Base-by-base conservation (phyloP, 2,888 invertebrate genomes). In the Amblyteles armatorius region DNA sequence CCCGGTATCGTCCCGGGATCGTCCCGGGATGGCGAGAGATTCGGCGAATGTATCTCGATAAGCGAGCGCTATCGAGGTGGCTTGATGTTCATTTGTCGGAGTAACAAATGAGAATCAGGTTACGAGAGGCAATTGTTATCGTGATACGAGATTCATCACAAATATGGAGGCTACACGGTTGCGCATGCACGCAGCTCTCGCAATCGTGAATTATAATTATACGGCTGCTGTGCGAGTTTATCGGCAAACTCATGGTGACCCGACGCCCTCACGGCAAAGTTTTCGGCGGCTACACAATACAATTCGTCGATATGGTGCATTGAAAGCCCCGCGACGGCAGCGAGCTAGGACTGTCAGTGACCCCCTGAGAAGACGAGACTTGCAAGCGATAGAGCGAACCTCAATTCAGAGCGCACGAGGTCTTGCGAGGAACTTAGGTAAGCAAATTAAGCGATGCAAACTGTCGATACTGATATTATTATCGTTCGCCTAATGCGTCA, bases 261-360 rank as follows among this genome's bases (percentile, higher is more conserved):
- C 16, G 11, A 50, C 50, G 3, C 50, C 50, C 2, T 40, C 40
- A 11, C 40, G 72, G n/a, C 72, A 72, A 72, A 55, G 55, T 16
- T 72, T 72, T 29, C 55, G 19, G n/a, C 72, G 72, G 29, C 72
- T 72, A 1, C 33, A 52, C 3, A 13, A 44, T 11, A 40, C 57
- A 1, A 55, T 72, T 7, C n/a, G 5, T 9, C 55, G 33, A 19
- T 33, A 72, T 55, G 36, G 57, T 7, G 55, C 33, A n/a, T 72
- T 72, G 19, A 52, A 11, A 40, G 72, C 57, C 11, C 57, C 72
- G 11, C 33, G 36, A 36, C 16, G 13, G 55, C 72, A 33, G 11
- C 52, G 72, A 72, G 36, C 19, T n/a, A 40, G 36, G 29, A 55
- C 72, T 6, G 72, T 72, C 7, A n/a, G 33, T 40, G 16, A 67